Conservation (phyloP, 2,113 vertebrate genomes). For the Oncorhynchus clarkii region DNA sequence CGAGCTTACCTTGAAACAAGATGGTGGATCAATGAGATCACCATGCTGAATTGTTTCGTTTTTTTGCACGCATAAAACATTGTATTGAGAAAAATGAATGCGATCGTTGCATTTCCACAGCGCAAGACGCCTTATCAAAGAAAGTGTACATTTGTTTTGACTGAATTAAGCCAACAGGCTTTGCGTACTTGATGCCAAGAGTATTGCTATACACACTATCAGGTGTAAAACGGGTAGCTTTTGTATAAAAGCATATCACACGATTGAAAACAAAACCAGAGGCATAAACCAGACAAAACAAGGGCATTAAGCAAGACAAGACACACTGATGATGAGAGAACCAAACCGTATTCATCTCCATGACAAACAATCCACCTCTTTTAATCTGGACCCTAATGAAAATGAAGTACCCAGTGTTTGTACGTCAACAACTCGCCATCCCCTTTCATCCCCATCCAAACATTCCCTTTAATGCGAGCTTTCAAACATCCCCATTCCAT, state of each 20-base stretch:
- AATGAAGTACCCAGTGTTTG: neutral
- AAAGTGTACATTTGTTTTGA: neutral
- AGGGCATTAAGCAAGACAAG: neutral
- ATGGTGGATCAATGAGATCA: neutral
- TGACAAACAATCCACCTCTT: conserved; percentile 10
- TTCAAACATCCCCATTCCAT: conserved; percentile 9
- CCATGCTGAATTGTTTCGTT: too few relatives aligned
- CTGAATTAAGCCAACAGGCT: neutral
- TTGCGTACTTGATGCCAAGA: neutral
- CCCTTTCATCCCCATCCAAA: conserved; percentile 9
- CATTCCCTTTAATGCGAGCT: neutral
- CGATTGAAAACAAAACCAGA: neutral
- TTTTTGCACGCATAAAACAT: neutral
- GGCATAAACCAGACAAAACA: neutral
- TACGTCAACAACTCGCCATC: neutral
- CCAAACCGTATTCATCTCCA: neutral
- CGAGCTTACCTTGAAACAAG: neutral
- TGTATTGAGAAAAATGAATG: neutral
- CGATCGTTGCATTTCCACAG: neutral
- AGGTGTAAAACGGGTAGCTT: neutral
- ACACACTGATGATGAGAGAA: conserved; percentile 1
- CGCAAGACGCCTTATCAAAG: neutral
- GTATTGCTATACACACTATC: neutral
- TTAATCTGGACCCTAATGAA: neutral
- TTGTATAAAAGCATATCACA: neutral